Conservation (phyloP, 2,113 vertebrate species). For the Phalacrocorax pelagicus region DNA sequence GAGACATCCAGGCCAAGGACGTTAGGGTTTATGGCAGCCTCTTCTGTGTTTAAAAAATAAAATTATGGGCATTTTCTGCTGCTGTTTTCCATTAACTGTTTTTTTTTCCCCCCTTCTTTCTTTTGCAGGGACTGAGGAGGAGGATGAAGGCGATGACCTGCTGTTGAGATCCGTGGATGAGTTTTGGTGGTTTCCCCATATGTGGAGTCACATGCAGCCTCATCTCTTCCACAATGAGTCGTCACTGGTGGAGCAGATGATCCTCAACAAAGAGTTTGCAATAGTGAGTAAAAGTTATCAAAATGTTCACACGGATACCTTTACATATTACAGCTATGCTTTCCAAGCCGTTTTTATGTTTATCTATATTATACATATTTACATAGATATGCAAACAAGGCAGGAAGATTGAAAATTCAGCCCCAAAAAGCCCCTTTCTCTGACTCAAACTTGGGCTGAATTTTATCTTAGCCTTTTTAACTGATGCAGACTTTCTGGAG, state of each 20-base stretch:
- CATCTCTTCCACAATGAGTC: constrained; percentile 97
- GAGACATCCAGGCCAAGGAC: not conserved
- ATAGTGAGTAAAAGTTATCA: constrained; percentile 52
- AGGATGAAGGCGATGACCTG: constrained; percentile 94
- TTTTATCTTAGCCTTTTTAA: not conserved
- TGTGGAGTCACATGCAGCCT: constrained; percentile 99
- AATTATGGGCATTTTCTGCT: not conserved
- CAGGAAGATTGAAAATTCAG: not conserved
- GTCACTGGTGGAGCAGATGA: constrained; percentile 94
- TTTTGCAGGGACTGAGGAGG: constrained; percentile 86
- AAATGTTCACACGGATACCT: not conserved
- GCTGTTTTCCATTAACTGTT: not conserved
- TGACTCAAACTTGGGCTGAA: not conserved
- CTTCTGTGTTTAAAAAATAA: not conserved
- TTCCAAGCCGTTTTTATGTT: not conserved
- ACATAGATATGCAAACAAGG: not conserved
- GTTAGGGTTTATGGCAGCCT: not conserved
- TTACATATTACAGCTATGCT: not conserved
- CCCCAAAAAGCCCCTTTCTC: not conserved
- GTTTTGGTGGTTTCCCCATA: constrained; percentile 99
- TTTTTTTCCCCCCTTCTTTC: not conserved
- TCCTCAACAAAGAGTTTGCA: constrained; percentile 96
- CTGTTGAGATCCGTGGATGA: constrained; percentile 88
- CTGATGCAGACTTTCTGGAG: not conserved
- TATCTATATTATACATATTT: not conserved